These are phyloP conservation scores for Meteorus cinctellus DNA, from an alignment of 2,888 invertebrate genomes.

Conservation along the genomic window DNA sequence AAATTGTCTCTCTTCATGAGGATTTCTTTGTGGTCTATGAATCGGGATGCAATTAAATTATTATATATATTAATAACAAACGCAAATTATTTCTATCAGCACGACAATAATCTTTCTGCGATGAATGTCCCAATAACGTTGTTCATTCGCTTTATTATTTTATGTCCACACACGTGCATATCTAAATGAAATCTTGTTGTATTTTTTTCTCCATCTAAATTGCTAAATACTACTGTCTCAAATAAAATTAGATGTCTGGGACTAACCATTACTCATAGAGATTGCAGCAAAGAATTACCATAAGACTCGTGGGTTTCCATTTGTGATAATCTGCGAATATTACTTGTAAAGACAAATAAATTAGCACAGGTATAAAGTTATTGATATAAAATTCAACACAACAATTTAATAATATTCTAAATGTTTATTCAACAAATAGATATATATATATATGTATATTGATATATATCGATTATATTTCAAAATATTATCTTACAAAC, in stretches of 20 bases:
- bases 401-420: constrained; percentile 25
- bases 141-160: not conserved
- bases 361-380: not conserved
- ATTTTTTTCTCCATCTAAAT: constrained; percentile 9
- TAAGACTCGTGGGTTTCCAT: constrained; percentile 1
- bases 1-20: constrained; percentile 21
- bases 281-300: constrained; percentile 15
- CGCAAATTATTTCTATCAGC: not conserved
- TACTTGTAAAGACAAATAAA: constrained; percentile 11
- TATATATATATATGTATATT: constrained; percentile 10
- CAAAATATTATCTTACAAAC: constrained; percentile 18
- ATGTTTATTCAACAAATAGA: constrained; percentile 28
- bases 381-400: constrained; percentile 16
- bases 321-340: constrained; percentile 27
- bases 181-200: constrained; percentile 20
- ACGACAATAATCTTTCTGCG: not conserved
- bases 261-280: constrained; percentile 31
- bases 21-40: constrained; percentile 14
- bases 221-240: constrained; percentile 21
- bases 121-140: not conserved
- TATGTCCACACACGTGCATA: constrained; percentile 17
- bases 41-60: constrained; percentile 13
- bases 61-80: not conserved
- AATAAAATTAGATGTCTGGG: constrained; percentile 28
- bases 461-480: not conserved